Percentiles rank a stretch among this genome's conserved stretches.
Conservation (phyloP, 2,888 invertebrate genomes). For the Notocelia uddmanniana region DNA sequence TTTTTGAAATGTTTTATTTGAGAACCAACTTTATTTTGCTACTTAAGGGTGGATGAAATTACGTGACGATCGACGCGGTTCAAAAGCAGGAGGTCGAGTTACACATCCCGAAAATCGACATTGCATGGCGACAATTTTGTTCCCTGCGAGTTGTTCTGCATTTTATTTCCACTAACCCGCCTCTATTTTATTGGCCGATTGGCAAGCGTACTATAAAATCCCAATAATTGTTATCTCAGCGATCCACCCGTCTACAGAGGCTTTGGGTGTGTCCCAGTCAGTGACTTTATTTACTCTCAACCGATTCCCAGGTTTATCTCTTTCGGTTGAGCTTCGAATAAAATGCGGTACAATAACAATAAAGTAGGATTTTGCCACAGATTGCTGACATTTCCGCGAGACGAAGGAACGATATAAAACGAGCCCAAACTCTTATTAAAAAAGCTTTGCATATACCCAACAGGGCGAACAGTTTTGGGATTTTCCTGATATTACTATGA, state of each 20-base stretch:
- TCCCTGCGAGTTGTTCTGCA: slow-evolving; percentile 45
- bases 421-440: slow-evolving; percentile 75
- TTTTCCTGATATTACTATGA: slow-evolving; percentile 51
- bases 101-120: not conserved
- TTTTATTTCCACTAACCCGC: slow-evolving; percentile 50
- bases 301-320: slow-evolving; percentile 77
- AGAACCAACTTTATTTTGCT: not conserved
- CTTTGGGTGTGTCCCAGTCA: slow-evolving; percentile 56
- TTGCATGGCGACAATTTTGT: slow-evolving; percentile 6
- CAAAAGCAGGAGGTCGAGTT: not conserved
- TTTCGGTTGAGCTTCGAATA: slow-evolving; percentile 72
- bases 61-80: not conserved
- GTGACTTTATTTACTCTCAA: slow-evolving; percentile 76
- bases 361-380: slow-evolving; percentile 79
- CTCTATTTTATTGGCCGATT: slow-evolving; percentile 59
- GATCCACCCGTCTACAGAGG: slow-evolving; percentile 65
- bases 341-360: slow-evolving; percentile 80
- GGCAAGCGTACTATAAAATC: slow-evolving; percentile 64
- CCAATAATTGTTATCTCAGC: slow-evolving; percentile 77
- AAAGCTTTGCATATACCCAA: slow-evolving; percentile 73
- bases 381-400: slow-evolving; percentile 81
- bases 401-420: slow-evolving; percentile 72
- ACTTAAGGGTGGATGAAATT: not conserved
- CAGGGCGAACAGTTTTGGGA: slow-evolving; percentile 58
- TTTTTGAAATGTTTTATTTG: slow-evolving; percentile 9